These are phyloP conservation scores for Oreochromis grahami DNA, from an alignment of 2,797 vertebrate species.

Conservation along the genomic window DNA sequence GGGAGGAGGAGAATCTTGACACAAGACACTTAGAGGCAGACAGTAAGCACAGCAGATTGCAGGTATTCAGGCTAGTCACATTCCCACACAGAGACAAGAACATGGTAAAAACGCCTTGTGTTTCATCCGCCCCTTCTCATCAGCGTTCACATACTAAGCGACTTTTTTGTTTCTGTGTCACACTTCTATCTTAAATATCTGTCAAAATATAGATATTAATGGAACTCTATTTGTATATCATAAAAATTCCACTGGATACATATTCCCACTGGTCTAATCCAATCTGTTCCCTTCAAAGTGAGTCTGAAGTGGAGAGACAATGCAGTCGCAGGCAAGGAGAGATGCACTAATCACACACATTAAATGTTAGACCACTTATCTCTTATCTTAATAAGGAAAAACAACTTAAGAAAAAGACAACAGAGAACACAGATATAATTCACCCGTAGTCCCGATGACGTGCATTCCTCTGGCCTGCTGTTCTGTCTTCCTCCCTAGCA, in stretches of 20 bases:
- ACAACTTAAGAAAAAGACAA: not conserved
- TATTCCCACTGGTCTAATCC: slow-evolving; percentile 84
- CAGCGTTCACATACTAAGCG: not conserved
- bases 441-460: not conserved
- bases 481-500: slow-evolving; percentile 31
- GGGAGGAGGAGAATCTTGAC: not conserved
- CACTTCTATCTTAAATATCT: not conserved
- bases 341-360: not conserved
- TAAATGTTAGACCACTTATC: not conserved
- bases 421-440: not conserved
- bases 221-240: not conserved
- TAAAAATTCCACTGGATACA: not conserved
- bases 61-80: not conserved
- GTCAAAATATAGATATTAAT: not conserved
- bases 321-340: not conserved
- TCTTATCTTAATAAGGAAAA: not conserved
- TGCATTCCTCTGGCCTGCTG: not conserved
- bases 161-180: not conserved
- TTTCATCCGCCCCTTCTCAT: not conserved
- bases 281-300: slow-evolving; percentile 50
- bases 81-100: not conserved
- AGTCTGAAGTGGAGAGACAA: not conserved
- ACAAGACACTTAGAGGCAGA: not conserved
- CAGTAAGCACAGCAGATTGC: not conserved
- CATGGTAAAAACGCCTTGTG: not conserved